Evolutionary conservation across 2,888 invertebrate species (phyloP), one percentile per base, ranked within the genome.

Genomic region (Leptopterna dolabrata): DNA sequence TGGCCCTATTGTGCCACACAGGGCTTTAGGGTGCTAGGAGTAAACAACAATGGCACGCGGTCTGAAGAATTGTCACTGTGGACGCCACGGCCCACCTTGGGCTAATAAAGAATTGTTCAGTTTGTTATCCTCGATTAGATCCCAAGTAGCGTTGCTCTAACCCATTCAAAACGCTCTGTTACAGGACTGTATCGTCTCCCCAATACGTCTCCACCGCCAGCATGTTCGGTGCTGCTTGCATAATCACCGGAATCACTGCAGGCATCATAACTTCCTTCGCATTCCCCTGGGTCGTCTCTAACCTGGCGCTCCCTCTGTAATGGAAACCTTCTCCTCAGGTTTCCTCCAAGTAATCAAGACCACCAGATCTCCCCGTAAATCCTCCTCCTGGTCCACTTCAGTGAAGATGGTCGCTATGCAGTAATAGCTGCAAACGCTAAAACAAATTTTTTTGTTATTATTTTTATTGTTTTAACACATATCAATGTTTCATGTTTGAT

Each of bases 161-260:
- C n/a, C n/a, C n/a, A n/a, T n/a, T n/a, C n/a, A n/a, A n/a, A n/a
- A n/a, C n/a, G n/a, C n/a, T n/a, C n/a, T n/a, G n/a, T n/a, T 93
- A 76, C 92, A 97, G 97, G 89, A 94, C 94, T 55, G 97, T 97
- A 19, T 95, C 85, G n/a, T 45, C 47, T 73, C 85, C 0, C 95
- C 96, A 90, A 93, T 30, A 97, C 91, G 96, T 97, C 19, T 93
- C 95, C 0, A 95, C 95, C 0, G 99, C 99, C 0, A 99, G 99
- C 87, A 99, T 99, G 99, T 96, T 98, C 92, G 98, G 97, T 70
- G 98, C 97, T 0, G 98, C 99, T 27, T 95, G 95, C 91, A 93
- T 99, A 0, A 95, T 99, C 45, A 95, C 97, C 0, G 99, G 99
- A 73, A 96, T 99, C 80, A 95, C 97, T 88, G 91, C 93, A 11